Percentiles rank a stretch among this genome's conserved stretches.
Conservation (phyloP, 2,888 invertebrate genomes). For the Thecocarcelia acutangulata region DNA sequence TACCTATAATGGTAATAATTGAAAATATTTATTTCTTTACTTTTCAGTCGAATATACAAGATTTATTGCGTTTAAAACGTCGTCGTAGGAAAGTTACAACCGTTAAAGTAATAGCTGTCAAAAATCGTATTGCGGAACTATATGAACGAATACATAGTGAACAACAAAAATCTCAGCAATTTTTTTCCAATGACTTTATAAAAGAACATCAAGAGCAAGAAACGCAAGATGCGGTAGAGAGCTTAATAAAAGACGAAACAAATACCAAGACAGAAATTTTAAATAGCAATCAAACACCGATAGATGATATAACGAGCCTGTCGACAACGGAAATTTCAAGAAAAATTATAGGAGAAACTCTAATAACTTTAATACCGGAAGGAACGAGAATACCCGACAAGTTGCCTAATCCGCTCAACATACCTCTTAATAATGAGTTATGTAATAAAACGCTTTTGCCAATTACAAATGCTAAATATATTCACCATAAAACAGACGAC, state of each 20-base stretch:
- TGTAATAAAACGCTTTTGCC: conserved; percentile 8
- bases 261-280: neutral
- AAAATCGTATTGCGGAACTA: conserved; percentile 71
- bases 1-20: too few relatives aligned
- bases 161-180: conserved; percentile 64
- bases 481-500: conserved; percentile 11
- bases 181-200: conserved; percentile 37
- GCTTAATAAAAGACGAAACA: conserved; percentile 23
- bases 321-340: conserved; percentile 36
- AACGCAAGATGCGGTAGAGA: conserved; percentile 56
- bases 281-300: neutral
- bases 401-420: conserved; percentile 32
- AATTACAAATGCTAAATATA: neutral
- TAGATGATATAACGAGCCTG: neutral
- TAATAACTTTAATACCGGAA: conserved; percentile 70
- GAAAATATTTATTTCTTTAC: too few relatives aligned
- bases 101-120: conserved; percentile 71
- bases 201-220: conserved; percentile 48
- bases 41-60: conserved; percentile 50
- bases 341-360: conserved; percentile 71
- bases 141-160: conserved; percentile 68
- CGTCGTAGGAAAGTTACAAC: conserved; percentile 67
- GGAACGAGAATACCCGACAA: conserved; percentile 61
- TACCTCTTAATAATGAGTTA: neutral
- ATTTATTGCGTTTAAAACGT: conserved; percentile 49